Evolutionary conservation across 2,797 vertebrate genomes (phyloP), one percentile per base, ranked within the genome.

Genomic region (Sebastes glaucus): DNA sequence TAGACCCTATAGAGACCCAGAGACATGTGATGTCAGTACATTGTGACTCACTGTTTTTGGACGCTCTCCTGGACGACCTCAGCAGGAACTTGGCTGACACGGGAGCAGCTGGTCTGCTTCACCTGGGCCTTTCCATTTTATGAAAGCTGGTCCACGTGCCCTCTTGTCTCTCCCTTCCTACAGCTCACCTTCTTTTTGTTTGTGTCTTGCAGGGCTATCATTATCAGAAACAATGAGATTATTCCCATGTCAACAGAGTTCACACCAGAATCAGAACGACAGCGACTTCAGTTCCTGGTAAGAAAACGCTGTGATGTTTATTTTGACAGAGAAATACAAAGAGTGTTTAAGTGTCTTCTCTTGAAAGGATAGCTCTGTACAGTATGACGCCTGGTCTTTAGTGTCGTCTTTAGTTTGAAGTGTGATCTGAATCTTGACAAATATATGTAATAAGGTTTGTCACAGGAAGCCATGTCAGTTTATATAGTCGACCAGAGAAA

Each of bases 251-350:
- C 98, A 65, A 95, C 97, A 23, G 98, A 99, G 94, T 99, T 99
- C 92, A 99, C 98, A 6, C 98, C 98, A 0, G 98, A 99, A 81
- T 98, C 97, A 0, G 98, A 99, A 81, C 94, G 98, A 38, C 98
- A 97, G 88, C 91, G 98, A 64, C 97, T 99, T 60, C 98, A 99
- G 90, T 99, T 99, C 91, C 95, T 99, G 96, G 98, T 99, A 94
- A 92, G 92, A 82, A 71, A 30, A 46, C 13, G 7, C 30, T 13
- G 1, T 4, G 6, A 3, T 2, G 4, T 35, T 30, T 5, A 49
- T 35, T 30, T 46, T n/a, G 25, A 60, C 13, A 38, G 23, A 23
- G 33, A 20, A 28, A 49, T 27, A 66, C 33, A 22, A 52, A 52
- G 42, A 52, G 65, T 7, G n/a, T 32, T 22, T 2, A 22, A 2